Percentiles rank a stretch among this genome's conserved stretches.
Conservation (phyloP, 2,113 vertebrate species). For the Leucosticte australis region DNA sequence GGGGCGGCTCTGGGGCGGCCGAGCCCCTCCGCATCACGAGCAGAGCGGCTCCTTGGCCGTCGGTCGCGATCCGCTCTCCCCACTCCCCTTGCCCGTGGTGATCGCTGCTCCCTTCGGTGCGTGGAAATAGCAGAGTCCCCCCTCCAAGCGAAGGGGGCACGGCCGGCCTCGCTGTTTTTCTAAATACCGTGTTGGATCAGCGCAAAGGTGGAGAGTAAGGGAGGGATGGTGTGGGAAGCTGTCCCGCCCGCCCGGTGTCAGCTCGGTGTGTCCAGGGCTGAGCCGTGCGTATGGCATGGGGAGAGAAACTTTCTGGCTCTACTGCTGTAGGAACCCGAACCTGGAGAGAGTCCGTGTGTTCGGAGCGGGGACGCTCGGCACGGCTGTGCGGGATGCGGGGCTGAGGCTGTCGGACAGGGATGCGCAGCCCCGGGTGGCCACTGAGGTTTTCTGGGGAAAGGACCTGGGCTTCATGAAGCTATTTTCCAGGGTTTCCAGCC, state of each 20-base stretch:
- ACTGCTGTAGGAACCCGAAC: background rate
- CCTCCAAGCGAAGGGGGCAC: no score
- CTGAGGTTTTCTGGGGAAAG: background rate
- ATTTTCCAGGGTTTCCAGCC: background rate
- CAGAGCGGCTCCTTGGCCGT: background rate
- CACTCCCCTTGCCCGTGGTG: no score
- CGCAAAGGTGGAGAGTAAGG: background rate
- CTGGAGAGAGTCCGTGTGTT: background rate
- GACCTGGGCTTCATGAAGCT: background rate
- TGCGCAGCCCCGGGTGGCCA: background rate
- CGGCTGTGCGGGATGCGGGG: background rate
- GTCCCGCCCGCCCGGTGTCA: background rate
- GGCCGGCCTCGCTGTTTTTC: background rate
- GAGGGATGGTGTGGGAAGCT: background rate
- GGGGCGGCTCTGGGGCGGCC: background rate
- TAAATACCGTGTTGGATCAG: background rate
- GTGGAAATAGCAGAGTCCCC: background rate
- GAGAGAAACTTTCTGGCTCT: constrained; percentile 29
- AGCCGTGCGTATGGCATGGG: background rate
- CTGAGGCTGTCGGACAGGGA: background rate
- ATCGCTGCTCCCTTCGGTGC: background rate
- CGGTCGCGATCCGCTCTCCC: background rate
- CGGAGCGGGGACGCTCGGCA: background rate
- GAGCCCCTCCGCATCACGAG: background rate
- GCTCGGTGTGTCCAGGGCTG: background rate